Evolutionary conservation across 2,113 vertebrate species (phyloP).

Genomic region (Proteles cristata): DNA sequence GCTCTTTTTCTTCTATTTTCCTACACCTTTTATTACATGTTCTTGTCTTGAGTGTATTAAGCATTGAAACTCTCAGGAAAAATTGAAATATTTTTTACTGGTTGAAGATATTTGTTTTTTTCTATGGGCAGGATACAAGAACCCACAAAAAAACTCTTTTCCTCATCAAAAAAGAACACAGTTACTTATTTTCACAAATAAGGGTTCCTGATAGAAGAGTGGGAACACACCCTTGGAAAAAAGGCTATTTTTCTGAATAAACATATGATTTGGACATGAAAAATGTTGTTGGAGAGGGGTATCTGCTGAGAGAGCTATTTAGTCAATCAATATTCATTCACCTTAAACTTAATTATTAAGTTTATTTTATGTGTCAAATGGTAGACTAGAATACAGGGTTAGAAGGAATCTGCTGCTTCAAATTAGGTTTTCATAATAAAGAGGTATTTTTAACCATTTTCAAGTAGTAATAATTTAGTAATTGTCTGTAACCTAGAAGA

Average conservation of each 20-base stretch:
- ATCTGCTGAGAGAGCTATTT: background rate
- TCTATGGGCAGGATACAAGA: background rate
- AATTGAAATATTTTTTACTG: background rate
- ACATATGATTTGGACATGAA: background rate
- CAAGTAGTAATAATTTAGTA: background rate
- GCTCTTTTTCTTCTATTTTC: background rate
- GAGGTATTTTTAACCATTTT: background rate
- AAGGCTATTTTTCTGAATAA: background rate
- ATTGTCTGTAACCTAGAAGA: background rate
- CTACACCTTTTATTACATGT: background rate
- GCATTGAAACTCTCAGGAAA: background rate
- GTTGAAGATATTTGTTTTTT: background rate
- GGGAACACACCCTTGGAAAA: background rate
- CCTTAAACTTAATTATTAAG: background rate
- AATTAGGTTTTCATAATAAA: background rate
- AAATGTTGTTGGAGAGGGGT: background rate
- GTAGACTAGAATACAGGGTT: background rate
- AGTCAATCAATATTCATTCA: slow-evolving; percentile 4
- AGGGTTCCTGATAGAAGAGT: background rate
- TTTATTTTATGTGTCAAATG: background rate
- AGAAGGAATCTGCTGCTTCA: background rate
- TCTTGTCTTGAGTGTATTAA: background rate
- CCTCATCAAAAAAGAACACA: background rate
- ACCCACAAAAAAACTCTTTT: background rate
- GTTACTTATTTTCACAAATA: background rate